phyloP scores from a whole-genome alignment of 1,140 invertebrate genomes.

The Drosophila aff. region DNA sequence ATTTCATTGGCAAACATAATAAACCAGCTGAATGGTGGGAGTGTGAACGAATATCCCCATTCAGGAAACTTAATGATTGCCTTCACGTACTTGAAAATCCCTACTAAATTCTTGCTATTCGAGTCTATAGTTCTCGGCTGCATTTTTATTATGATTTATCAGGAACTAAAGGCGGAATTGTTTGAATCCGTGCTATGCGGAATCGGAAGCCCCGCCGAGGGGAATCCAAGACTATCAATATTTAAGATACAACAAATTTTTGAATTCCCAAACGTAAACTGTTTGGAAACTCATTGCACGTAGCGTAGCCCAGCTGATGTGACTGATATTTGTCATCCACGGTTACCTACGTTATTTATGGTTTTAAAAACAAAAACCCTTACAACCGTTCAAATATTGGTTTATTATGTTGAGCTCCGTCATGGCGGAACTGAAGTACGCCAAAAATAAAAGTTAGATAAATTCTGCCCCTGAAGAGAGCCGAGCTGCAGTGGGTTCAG shows the following conservation, averaged over 20 bases:
- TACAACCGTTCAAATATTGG: constrained; percentile 66
- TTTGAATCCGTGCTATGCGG: constrained; percentile 43
- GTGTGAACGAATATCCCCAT: constrained; percentile 16
- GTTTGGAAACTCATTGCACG: constrained; percentile 55
- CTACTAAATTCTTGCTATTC: constrained; percentile 7
- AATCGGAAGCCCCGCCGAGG: constrained; percentile 52
- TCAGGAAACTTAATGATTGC: constrained; percentile 18
- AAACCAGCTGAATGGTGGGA: constrained; percentile 37
- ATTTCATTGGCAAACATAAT: constrained; percentile 28
- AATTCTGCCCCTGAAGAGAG: no score
- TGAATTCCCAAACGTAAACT: constrained; percentile 20
- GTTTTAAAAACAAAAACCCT: constrained; percentile 22
- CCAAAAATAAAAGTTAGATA: background rate
- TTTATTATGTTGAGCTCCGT: constrained; percentile 21
- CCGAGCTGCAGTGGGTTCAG: background rate
- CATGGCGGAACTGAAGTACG: constrained; percentile 1
- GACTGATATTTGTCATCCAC: constrained; percentile 59
- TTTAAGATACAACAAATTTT: constrained; percentile 29
- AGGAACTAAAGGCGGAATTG: constrained; percentile 56
- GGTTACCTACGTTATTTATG: constrained; percentile 41
- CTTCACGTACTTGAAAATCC: constrained; percentile 23
- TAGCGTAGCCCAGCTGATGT: constrained; percentile 31
- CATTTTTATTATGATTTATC: constrained; percentile 48
- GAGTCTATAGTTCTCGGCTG: constrained; percentile 14
- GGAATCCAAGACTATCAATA: constrained; percentile 22